Conservation (phyloP, 2,888 invertebrate genomes). For the Pherbina coryleti region DNA sequence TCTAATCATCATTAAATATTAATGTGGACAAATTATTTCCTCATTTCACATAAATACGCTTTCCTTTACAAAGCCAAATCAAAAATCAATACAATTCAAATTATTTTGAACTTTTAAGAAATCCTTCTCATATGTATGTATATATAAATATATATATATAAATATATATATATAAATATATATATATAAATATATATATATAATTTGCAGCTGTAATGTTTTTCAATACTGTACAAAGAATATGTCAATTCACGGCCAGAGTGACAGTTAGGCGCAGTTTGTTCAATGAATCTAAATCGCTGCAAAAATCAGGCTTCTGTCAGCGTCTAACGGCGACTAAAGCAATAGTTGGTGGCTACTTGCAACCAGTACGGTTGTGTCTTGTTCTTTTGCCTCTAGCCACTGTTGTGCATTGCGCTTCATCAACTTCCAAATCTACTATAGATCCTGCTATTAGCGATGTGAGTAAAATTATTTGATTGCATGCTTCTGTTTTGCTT, state of each 20-base stretch:
- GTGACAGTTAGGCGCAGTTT: constrained; percentile 13
- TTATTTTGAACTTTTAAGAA: too few species aligned
- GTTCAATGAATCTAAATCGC: neutral
- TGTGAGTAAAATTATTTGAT: constrained; percentile 57
- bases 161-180: too few species aligned
- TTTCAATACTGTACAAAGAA: constrained; percentile 49
- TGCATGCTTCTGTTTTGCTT: constrained; percentile 21
- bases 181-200: too few species aligned
- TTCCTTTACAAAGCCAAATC: too few species aligned
- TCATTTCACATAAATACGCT: neutral
- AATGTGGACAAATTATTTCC: neutral
- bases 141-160: too few species aligned
- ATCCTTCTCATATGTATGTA: neutral
- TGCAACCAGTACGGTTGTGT: constrained; percentile 52
- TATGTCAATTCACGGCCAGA: constrained; percentile 46
- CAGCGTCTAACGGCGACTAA: constrained; percentile 28
- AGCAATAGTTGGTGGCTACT: constrained; percentile 36
- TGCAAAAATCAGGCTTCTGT: neutral
- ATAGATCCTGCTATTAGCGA: constrained; percentile 48
- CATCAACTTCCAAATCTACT: constrained; percentile 31
- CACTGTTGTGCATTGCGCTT: constrained; percentile 42
- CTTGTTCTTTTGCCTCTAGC: constrained; percentile 57
- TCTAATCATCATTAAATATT: neutral
- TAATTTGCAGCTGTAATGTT: constrained; percentile 55
- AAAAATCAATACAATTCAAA: too few species aligned